Evolutionary conservation across 1,140 invertebrate species (phyloP), one percentile per base, ranked within the genome.

Genomic region (Pollicipes pollicipes): DNA sequence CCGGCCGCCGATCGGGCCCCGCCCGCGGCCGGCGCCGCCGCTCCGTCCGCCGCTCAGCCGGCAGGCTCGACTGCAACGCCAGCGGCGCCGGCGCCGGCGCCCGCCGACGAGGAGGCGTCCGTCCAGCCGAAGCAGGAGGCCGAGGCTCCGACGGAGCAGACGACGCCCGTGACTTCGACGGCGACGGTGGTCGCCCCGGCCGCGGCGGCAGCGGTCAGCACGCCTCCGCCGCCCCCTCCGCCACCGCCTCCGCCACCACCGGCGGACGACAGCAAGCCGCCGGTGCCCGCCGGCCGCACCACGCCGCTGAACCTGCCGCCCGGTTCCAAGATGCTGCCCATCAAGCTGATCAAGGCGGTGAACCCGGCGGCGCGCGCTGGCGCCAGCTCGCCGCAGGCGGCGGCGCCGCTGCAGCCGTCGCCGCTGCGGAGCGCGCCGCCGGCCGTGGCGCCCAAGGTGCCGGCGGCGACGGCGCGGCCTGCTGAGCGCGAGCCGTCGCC

Each of bases 241-340:
- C 17, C 2, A 17, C 17, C 13, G 6, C 45, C 10, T 10, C 13
- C 21, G 45, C 17, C 45, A 58, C 6, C 45, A 21, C 45, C 21
- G 6, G 45, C 45, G 45, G 45, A 58, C 2, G 45, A 58, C 6
- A 24, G 13, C 3, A 58, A 58, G 21, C 45, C 45, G 45, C 45
- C 13, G 45, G 2, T 24, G 45, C 2, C 45, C 45, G 24, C 45
- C 10, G 45, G 45, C 21, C 45, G 45, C 45, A 58, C 45, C 45
- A 58, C 45, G n/a, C 64, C 64, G n/a, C 64, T 66, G 24, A 66
- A 27, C 27, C 64, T 66, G 64, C 64, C 64, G 64, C 64, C 64
- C 64, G 64, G 64, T n/a, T 27, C 28, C 64, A 66, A 66, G 28
- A 66, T 66, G 64, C 64, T 66, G 64, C 64, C 64, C 28, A 66